Evolutionary conservation across 2,888 invertebrate genomes (phyloP).

Genomic region (Chrysodeixis includens): DNA sequence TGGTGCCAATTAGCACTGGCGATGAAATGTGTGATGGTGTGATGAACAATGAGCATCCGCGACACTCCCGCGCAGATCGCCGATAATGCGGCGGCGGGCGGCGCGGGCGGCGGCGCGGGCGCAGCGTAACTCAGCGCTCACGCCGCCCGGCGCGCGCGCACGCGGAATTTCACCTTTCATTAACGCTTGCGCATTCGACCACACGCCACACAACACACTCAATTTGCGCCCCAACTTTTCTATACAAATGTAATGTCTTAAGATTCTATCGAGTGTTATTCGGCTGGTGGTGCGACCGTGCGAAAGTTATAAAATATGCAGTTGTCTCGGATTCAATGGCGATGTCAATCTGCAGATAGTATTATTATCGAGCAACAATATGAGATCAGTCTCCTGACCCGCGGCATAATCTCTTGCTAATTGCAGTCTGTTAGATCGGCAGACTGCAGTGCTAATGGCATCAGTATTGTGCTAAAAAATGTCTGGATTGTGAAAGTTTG

Average conservation of each 20-base stretch:
- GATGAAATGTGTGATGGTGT: conserved; percentile 68
- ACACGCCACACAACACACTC: conserved; percentile 33
- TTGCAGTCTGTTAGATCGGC: conserved; percentile 52
- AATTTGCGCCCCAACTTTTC: conserved; percentile 35
- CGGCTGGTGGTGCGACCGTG: conserved; percentile 11
- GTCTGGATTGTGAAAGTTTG: conserved; percentile 41
- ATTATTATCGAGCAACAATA: conserved; percentile 31
- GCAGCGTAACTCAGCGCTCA: conserved; percentile 58
- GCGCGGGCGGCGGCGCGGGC: conserved; percentile 37
- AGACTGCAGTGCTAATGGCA: conserved; percentile 36
- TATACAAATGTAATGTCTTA: neutral
- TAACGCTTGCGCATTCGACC: conserved; percentile 53
- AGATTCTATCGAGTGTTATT: conserved; percentile 39
- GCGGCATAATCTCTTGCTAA: conserved; percentile 46
- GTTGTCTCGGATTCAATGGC: conserved; percentile 32
- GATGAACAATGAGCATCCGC: conserved; percentile 67
- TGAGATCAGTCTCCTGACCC: conserved; percentile 20
- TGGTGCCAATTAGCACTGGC: conserved; percentile 74
- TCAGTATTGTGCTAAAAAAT: conserved; percentile 36
- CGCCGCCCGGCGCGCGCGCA: conserved; percentile 42
- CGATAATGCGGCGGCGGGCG: conserved; percentile 55
- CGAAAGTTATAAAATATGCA: conserved; percentile 30
- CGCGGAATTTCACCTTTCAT: conserved; percentile 49
- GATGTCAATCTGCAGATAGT: conserved; percentile 40
- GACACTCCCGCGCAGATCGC: conserved; percentile 57